Percentiles rank a stretch among this genome's conserved stretches.
phyloP scores from a whole-genome alignment of 2,888 invertebrate genomes.

The Ischnura elegans region DNA sequence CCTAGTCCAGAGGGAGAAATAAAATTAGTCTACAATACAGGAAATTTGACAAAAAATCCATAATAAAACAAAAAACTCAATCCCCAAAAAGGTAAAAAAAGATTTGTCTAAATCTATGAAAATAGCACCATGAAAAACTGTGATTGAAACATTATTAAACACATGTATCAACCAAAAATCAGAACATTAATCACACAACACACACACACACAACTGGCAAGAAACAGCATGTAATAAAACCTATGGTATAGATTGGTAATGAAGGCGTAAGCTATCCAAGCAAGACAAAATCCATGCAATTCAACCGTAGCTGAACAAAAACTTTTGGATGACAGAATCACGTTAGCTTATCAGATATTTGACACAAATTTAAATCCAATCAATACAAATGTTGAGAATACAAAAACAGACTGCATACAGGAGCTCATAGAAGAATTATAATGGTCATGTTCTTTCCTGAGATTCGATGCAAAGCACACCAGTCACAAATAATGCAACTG shows the following conservation, averaged over 20 bases:
- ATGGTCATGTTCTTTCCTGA: background rate
- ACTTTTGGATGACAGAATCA: no score
- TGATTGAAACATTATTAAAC: background rate
- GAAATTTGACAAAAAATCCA: no score
- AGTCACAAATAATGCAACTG: background rate
- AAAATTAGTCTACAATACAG: background rate
- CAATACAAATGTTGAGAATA: background rate
- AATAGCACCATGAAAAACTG: slow-evolving; percentile 46
- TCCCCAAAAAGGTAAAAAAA: slow-evolving; percentile 34
- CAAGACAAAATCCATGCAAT: background rate
- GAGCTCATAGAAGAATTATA: background rate
- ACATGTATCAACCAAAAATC: background rate
- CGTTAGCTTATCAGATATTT: background rate
- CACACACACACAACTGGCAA: background rate
- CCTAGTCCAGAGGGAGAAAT: background rate
- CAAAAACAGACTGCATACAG: background rate
- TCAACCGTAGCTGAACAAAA: background rate
- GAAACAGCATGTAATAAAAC: background rate
- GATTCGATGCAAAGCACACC: background rate
- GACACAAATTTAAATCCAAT: background rate
- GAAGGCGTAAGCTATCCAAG: background rate
- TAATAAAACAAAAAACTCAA: background rate
- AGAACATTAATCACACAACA: background rate
- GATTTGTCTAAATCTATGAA: background rate
- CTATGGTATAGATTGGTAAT: background rate